Percentiles rank a stretch among this genome's conserved stretches.
Evolutionary conservation across 1,140 invertebrate species (phyloP).

Genomic region (Zaprionus gabonicus): DNA sequence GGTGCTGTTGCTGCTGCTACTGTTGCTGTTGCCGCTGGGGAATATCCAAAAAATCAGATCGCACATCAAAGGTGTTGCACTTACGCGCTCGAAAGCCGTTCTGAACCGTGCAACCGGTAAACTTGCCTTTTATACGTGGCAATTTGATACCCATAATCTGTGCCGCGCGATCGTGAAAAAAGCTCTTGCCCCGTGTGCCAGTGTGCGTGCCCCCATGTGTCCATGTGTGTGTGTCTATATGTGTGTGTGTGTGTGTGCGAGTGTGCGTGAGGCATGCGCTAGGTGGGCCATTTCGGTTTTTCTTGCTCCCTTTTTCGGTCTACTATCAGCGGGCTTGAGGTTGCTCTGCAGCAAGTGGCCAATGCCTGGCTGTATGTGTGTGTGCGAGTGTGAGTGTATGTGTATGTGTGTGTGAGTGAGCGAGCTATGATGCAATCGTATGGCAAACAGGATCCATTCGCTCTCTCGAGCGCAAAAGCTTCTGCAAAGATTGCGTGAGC

Average conservation of each 20-base stretch:
- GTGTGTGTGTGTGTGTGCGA: constrained; percentile 43
- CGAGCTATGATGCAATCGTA: constrained; percentile 73
- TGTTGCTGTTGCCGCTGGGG: constrained; percentile 53
- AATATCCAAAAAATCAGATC: constrained; percentile 69
- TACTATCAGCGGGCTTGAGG: constrained; percentile 53
- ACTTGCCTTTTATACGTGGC: constrained; percentile 93
- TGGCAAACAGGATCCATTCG: constrained; percentile 45
- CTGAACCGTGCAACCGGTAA: constrained; percentile 90
- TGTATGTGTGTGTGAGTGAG: constrained; percentile 46
- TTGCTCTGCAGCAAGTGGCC: constrained; percentile 63
- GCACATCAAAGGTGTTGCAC: constrained; percentile 86
- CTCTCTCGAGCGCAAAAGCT: constrained; percentile 37
- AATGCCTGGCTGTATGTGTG: constrained; percentile 33
- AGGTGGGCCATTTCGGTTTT: constrained; percentile 55
- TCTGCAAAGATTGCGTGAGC: constrained; percentile 53
- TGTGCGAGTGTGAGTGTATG: constrained; percentile 13
- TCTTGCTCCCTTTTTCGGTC: constrained; percentile 84
- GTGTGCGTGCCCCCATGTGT: constrained; percentile 32
- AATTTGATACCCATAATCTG: constrained; percentile 88
- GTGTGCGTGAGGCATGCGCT: constrained; percentile 54
- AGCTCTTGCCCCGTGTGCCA: constrained; percentile 42
- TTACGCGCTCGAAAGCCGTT: constrained; percentile 96
- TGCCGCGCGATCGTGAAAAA: constrained; percentile 61
- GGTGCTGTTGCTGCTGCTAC: constrained; percentile 18
- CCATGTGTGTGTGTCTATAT: constrained; percentile 45